Conservation (phyloP, 2,888 invertebrate species). For the Agrenia bidenticulata region DNA sequence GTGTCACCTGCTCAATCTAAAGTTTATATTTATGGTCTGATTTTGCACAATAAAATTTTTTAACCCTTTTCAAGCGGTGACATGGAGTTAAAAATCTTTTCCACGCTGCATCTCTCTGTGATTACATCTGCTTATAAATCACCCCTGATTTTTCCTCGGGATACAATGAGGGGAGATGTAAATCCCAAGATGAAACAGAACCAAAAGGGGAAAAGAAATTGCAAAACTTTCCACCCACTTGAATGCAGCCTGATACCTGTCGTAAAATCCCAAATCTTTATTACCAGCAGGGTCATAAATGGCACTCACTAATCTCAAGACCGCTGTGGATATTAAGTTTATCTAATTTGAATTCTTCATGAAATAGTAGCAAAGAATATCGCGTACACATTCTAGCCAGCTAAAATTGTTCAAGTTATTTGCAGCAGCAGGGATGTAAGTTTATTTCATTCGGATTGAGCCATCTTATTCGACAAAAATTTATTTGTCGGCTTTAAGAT, state of each 20-base stretch:
- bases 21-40: neutral
- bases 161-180: neutral
- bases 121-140: neutral
- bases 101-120: neutral
- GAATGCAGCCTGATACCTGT: slow-evolving; percentile 7
- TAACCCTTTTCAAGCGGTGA: neutral
- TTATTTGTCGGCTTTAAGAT: too few relatives aligned
- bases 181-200: neutral
- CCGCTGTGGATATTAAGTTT: slow-evolving; percentile 6
- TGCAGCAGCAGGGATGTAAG: neutral
- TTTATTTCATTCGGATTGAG: too few relatives aligned
- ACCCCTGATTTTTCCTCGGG: neutral
- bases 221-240: slow-evolving; percentile 4
- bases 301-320: neutral
- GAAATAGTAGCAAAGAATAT: neutral
- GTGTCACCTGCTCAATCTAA: slow-evolving; percentile 3
- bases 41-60: slow-evolving; percentile 3
- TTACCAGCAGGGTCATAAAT: slow-evolving; percentile 5
- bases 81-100: neutral
- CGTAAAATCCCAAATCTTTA: slow-evolving; percentile 12
- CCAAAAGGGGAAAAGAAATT: slow-evolving; percentile 8
- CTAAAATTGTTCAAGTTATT: neutral
- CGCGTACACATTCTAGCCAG: neutral
- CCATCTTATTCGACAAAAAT: too few relatives aligned
- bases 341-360: slow-evolving; percentile 12